Evolutionary conservation across 2,797 vertebrate species (phyloP), one percentile per base, ranked within the genome.

Genomic region (Siniperca scherzeri): DNA sequence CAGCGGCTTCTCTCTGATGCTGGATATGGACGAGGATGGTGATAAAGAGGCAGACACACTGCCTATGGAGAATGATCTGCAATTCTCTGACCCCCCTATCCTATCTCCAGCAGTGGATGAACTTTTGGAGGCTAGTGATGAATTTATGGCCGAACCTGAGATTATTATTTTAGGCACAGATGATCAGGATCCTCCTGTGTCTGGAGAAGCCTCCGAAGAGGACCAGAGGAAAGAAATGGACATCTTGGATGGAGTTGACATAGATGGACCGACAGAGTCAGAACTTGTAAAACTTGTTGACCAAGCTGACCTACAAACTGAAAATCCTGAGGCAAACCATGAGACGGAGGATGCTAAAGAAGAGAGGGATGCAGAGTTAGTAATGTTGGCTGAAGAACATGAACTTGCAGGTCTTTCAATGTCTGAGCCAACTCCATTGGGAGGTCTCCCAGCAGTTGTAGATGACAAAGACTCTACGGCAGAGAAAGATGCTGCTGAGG

Each of bases 21-120:
- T 99, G 90, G 97, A 99, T 88, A 91, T 96, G 83, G 97, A 98
- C 55, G 97, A 96, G 73, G 96, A 95, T 14, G 95, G 92, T 64
- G 75, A 89, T 22, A 82, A 82, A 72, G 91, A 91, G 5, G 55
- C 61, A 0, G 74, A 57, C 52, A 42, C 19, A 0, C 42, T 84
- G 1, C 80, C 85, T 1, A 53, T 87, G 17, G 88, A 92, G 55
- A 87, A 83, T 12, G 79, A 90, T 36, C 30, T 85, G 14, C 80
- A 74, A 3, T 27, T 30, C 3, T 59, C 79, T 2, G 27, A 74
- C 22, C 77, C 78, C 14, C 74, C 70, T 17, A 17, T 17, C 16
- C 69, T 72, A 56, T 71, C 72, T 70, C 55, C 71, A 11, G 14
- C 40, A 7, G 77, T 76, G 11, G 21, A 22, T 22, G 21, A 52